Percentiles rank a stretch among this genome's conserved stretches.
Conservation (phyloP, 2,888 invertebrate genomes). For the Poecilobothrus nobilitatus region DNA sequence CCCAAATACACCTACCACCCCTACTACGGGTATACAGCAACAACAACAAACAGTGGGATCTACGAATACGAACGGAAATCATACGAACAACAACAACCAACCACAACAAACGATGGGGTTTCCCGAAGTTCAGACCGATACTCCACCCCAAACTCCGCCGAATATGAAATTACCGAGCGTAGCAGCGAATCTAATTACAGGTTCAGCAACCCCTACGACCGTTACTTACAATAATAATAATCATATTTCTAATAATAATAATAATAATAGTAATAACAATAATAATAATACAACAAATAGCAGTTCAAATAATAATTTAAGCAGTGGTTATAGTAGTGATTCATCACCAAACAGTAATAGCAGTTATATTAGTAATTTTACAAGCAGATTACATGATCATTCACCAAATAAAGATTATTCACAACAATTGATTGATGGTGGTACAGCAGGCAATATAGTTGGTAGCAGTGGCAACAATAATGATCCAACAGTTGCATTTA, state of each 20-base stretch:
- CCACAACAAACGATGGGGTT: constrained; percentile 56
- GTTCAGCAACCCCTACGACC: constrained; percentile 50
- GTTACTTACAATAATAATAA: constrained; percentile 45
- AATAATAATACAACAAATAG: constrained; percentile 28
- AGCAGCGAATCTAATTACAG: constrained; percentile 61
- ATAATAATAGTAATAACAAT: constrained; percentile 23
- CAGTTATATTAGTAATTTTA: constrained; percentile 27
- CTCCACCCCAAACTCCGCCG: constrained; percentile 89
- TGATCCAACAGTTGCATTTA: constrained; percentile 51
- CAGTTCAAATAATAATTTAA: constrained; percentile 21
- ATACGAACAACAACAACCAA: constrained; percentile 28
- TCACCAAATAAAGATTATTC: constrained; percentile 33
- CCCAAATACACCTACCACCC: constrained; percentile 37
- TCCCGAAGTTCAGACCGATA: constrained; percentile 78
- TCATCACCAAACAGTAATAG: constrained; percentile 26
- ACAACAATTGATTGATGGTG: constrained; percentile 31
- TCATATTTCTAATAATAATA: constrained; percentile 20
- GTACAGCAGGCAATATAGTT: constrained; percentile 27
- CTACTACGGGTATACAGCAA: constrained; percentile 32
- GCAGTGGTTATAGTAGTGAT: constrained; percentile 25
- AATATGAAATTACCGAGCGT: constrained; percentile 84
- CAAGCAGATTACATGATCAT: constrained; percentile 33
- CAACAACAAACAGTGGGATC: constrained; percentile 21
- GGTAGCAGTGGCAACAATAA: constrained; percentile 30
- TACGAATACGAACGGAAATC: constrained; percentile 27